These are phyloP conservation scores for Macrocentrus cingulum DNA, from an alignment of 1,140 invertebrate genomes.

Conservation along the genomic window DNA sequence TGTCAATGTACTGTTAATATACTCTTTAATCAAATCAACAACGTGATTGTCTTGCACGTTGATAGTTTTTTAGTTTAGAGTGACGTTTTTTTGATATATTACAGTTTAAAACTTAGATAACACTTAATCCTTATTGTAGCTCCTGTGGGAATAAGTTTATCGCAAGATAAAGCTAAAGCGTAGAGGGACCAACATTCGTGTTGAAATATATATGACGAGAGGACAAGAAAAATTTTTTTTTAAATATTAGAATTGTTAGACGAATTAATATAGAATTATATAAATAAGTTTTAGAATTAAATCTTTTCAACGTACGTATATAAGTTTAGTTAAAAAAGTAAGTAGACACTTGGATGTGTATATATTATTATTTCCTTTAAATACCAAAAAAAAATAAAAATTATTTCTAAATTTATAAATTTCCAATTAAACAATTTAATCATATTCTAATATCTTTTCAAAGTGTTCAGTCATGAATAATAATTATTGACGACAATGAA, in stretches of 20 bases:
- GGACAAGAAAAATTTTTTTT: not conserved
- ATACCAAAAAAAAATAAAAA: too few species aligned
- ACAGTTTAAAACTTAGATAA: too few species aligned
- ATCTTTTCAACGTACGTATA: too few species aligned
- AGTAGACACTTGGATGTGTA: not conserved
- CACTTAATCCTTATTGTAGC: slow-evolving; percentile 41
- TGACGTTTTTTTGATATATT: too few species aligned
- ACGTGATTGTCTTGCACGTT: slow-evolving; percentile 19
- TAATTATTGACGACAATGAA: too few species aligned
- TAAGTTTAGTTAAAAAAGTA: slow-evolving; percentile 18
- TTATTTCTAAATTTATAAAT: too few species aligned
- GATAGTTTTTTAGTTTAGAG: not conserved
- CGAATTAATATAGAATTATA: slow-evolving; percentile 45
- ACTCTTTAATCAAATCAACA: not conserved
- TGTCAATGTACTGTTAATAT: slow-evolving; percentile 1
- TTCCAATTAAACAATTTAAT: too few species aligned
- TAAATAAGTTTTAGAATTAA: slow-evolving; percentile 11
- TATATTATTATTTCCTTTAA: too few species aligned
- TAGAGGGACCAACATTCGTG: slow-evolving; percentile 57
- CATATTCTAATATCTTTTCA: too few species aligned
- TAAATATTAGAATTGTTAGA: slow-evolving; percentile 54
- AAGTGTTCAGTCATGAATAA: too few species aligned
- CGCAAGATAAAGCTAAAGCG: slow-evolving; percentile 61
- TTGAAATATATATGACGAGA: slow-evolving; percentile 9
- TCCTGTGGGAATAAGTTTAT: slow-evolving; percentile 40